Evolutionary conservation across 2,888 invertebrate species (phyloP).

Genomic region (Sphecodes monilicornis): DNA sequence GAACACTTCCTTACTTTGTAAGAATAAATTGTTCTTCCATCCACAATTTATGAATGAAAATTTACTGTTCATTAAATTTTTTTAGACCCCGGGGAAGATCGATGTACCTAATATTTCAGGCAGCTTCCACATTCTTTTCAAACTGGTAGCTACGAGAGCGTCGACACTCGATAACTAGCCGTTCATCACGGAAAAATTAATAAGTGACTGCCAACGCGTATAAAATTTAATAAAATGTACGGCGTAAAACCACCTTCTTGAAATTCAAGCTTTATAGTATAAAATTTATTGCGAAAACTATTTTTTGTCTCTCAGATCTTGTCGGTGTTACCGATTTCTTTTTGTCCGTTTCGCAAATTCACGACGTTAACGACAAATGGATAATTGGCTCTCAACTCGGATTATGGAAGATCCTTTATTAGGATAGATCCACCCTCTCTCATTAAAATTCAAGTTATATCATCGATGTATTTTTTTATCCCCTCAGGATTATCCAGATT

Average conservation of each 20-base stretch:
- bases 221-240: no score
- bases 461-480: background rate
- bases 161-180: background rate
- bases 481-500: background rate
- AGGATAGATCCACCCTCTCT: background rate
- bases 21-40: no score
- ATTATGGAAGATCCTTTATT: background rate
- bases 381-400: background rate
- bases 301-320: background rate
- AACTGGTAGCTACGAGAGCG: background rate
- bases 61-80: no score
- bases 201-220: background rate
- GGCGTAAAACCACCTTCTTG: background rate
- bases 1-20: no score
- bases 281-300: background rate
- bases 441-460: background rate
- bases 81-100: background rate
- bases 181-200: background rate
- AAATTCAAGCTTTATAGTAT: background rate
- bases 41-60: no score
- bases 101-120: background rate
- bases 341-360: no score
- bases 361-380: background rate
- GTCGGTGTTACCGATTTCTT: background rate
- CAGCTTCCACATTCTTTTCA: background rate